phyloP scores from a whole-genome alignment of 2,888 invertebrate species.

The Zonitis immaculata region DNA sequence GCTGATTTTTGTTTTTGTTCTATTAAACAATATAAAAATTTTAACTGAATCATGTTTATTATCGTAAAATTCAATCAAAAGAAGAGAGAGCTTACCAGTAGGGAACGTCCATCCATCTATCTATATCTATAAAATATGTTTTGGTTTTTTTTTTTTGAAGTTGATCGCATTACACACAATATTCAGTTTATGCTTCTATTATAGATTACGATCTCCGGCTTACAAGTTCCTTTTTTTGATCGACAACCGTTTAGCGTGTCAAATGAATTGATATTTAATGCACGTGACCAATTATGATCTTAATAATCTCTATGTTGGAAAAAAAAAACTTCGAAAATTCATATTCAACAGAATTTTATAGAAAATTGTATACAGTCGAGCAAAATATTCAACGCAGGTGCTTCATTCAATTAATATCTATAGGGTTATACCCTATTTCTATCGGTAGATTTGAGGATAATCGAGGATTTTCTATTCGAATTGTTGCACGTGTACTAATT shows the following conservation, averaged over 20 bases:
- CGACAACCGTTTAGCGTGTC: conserved; percentile 41
- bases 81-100: conserved; percentile 27
- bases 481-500: neutral
- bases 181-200: conserved; percentile 44
- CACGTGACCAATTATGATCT: conserved; percentile 19
- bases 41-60: conserved; percentile 3
- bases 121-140: too few species aligned
- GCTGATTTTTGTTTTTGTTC: too few species aligned
- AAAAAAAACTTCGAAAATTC: too few species aligned
- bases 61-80: conserved; percentile 19
- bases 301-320: too few species aligned
- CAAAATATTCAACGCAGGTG: neutral
- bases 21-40: too few species aligned
- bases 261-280: conserved; percentile 31
- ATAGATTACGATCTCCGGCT: conserved; percentile 40
- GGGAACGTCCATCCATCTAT: conserved; percentile 30
- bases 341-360: too few species aligned
- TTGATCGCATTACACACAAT: conserved; percentile 46
- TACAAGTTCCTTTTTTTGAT: conserved; percentile 28
- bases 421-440: too few species aligned
- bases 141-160: too few species aligned
- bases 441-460: neutral
- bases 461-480: neutral
- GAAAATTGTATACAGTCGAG: neutral
- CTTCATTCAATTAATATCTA: neutral